Conservation (phyloP, 2,888 invertebrate genomes). For the Caenorhabditis sp. region DNA sequence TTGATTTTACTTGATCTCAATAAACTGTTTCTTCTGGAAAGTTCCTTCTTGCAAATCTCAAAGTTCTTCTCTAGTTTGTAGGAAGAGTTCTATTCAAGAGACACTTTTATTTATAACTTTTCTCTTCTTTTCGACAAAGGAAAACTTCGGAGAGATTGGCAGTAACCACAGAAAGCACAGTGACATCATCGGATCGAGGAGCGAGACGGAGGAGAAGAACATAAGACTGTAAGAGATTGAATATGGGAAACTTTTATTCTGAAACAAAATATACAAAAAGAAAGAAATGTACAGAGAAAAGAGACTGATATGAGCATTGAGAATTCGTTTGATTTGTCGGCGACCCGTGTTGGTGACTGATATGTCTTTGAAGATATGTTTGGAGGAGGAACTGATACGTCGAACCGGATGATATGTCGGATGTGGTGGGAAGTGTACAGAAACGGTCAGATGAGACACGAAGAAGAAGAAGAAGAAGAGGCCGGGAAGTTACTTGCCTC, state of each 20-base stretch:
- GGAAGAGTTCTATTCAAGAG: background rate
- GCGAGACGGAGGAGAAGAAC: background rate
- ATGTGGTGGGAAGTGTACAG: conserved; percentile 24
- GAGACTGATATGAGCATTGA: conserved; percentile 27
- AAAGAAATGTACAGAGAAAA: conserved; percentile 29
- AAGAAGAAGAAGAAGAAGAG: conserved; percentile 14
- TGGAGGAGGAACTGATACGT: conserved; percentile 15
- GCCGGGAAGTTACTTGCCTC: conserved; percentile 32
- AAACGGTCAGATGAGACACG: conserved; percentile 35
- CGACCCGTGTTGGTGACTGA: conserved; percentile 25
- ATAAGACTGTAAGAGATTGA: too few species aligned
- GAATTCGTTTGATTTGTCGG: conserved; percentile 23
- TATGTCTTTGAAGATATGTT: conserved; percentile 25
- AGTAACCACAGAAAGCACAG: conserved; percentile 35
- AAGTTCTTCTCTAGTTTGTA: too few species aligned
- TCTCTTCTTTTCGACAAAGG: conserved; percentile 14
- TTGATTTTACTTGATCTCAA: too few species aligned
- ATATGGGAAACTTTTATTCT: conserved; percentile 15
- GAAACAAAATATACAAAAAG: conserved; percentile 39
- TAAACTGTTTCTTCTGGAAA: too few species aligned
- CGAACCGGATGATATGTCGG: conserved; percentile 25
- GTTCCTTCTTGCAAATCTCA: too few species aligned
- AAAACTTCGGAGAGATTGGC: conserved; percentile 19
- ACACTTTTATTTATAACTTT: conserved; percentile 1
- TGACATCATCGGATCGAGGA: conserved; percentile 32